These are phyloP conservation scores for Xenentodon cancila DNA, from an alignment of 2,797 vertebrate genomes.

Conservation along the genomic window DNA sequence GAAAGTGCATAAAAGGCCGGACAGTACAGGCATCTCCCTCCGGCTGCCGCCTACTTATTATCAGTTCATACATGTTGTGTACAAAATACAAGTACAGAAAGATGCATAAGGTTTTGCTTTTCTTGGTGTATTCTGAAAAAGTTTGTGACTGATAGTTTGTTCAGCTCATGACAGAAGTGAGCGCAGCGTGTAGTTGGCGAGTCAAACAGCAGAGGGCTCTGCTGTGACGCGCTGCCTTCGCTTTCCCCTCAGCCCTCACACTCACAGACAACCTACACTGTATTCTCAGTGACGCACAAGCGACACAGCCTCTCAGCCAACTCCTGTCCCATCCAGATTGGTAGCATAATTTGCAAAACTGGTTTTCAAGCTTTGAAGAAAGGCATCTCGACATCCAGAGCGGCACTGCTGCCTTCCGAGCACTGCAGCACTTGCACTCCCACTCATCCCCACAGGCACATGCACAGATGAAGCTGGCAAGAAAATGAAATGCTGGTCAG, in stretches of 20 bases:
- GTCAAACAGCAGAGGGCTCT: slow-evolving; percentile 75
- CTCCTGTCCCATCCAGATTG: slow-evolving; percentile 48
- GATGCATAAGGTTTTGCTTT: no score
- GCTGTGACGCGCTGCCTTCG: slow-evolving; percentile 44
- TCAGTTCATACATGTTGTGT: no score
- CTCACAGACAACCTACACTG: slow-evolving; percentile 18
- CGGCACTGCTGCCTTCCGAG: slow-evolving; percentile 21
- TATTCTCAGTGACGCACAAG: slow-evolving; percentile 46
- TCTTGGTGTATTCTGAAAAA: no score
- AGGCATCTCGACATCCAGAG: slow-evolving; percentile 42
- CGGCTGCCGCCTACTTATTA: no score
- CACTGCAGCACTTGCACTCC: slow-evolving; percentile 3
- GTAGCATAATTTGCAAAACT: slow-evolving; percentile 46
- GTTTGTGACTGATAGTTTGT: no score
- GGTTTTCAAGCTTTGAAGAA: slow-evolving; percentile 34
- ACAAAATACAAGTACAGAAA: no score
- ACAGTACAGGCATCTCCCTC: no score
- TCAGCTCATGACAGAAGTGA: not conserved
- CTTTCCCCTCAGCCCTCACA: slow-evolving; percentile 4
- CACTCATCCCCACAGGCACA: slow-evolving; percentile 21
- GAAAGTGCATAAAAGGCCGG: no score
- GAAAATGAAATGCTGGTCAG: slow-evolving; percentile 46
- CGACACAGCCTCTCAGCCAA: slow-evolving; percentile 51
- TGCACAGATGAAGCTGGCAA: slow-evolving; percentile 17
- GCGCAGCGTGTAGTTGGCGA: slow-evolving; percentile 4